Base-by-base conservation (phyloP, 1,140 invertebrate species). In the Carposina sasakii region DNA sequence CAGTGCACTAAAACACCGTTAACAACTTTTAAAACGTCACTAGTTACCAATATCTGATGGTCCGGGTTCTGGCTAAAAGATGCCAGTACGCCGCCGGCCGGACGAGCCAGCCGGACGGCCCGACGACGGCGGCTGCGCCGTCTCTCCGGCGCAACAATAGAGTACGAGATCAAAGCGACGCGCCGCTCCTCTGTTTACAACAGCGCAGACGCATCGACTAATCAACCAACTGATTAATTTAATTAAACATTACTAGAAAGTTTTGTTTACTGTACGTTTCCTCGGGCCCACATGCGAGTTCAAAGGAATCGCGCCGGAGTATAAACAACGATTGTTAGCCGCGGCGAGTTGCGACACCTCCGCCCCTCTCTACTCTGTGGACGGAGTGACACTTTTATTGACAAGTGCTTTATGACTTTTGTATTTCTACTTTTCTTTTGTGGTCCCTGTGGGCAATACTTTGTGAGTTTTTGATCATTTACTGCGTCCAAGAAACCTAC, bases 241-340 rank as follows among this genome's bases (percentile, higher is more conserved):
- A 82, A 82, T 82, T 82, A 82, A 82, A 82, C 75, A 81, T 79
- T 77, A 78, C 79, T 68, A 81, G 79, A 83, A 81, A 79, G 78
- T 76, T 82, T 55, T 82, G 78, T 83, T 83, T 83, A 78, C 67
- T 71, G 66, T 70, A 71, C 67, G 76, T 77, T 83, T 83, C 78
- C 76, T 79, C 73, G 74, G 77, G 71, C 75, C 76, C 75, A 78
- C 78, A 81, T 83, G 75, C 71, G 63, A 63, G 73, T 82, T 83
- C 78, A 83, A 83, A 83, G 78, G 75, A 81, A 67, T 69, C 67
- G 63, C 67, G 37, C 64, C 67, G 44, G 62, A 75, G 66, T 77
- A 69, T 82, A 82, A 82, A 82, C 78, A 81, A 53, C 39, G 63
- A 68, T 67, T 62, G 36, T 15, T n/a, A 19, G 5, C 2, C 34